A percentile compares a stretch with the other conserved stretches of the same genome.
Evolutionary conservation across 2,113 vertebrate species (phyloP).

Genomic region (Indicator maculatus): DNA sequence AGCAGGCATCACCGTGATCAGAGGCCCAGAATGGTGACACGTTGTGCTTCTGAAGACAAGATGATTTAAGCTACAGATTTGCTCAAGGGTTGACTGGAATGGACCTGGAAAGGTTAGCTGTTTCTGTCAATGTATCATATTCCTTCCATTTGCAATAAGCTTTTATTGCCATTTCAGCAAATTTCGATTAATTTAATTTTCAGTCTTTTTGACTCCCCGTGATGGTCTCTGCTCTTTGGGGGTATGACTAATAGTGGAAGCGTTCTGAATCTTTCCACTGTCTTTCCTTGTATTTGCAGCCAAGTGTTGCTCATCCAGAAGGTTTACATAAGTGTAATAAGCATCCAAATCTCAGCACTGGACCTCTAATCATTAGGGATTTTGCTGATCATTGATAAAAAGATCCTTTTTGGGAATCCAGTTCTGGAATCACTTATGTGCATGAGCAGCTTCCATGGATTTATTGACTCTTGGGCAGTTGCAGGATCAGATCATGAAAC

Average conservation of each 20-base stretch:
- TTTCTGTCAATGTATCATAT: background rate
- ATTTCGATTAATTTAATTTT: background rate
- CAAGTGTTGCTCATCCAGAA: background rate
- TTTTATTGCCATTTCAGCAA: slow-evolving; percentile 25
- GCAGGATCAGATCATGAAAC: background rate
- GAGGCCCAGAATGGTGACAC: background rate
- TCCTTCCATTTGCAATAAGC: slow-evolving; percentile 10
- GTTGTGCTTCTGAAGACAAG: background rate
- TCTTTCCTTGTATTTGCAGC: slow-evolving; percentile 4
- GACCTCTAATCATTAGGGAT: background rate
- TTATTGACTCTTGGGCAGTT: background rate
- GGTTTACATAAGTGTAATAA: background rate
- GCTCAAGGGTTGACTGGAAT: background rate
- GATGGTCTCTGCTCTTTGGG: background rate
- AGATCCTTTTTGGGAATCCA: background rate
- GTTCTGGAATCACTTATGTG: background rate
- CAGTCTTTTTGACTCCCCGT: background rate
- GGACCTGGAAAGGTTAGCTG: background rate
- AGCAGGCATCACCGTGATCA: background rate
- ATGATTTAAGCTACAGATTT: background rate
- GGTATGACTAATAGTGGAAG: slow-evolving; percentile 24
- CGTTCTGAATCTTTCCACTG: background rate
- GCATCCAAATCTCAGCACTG: background rate
- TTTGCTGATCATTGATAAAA: background rate
- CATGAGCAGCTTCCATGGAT: background rate